Conservation (phyloP, 2,797 vertebrate genomes). For the Nyctalus aviator region DNA sequence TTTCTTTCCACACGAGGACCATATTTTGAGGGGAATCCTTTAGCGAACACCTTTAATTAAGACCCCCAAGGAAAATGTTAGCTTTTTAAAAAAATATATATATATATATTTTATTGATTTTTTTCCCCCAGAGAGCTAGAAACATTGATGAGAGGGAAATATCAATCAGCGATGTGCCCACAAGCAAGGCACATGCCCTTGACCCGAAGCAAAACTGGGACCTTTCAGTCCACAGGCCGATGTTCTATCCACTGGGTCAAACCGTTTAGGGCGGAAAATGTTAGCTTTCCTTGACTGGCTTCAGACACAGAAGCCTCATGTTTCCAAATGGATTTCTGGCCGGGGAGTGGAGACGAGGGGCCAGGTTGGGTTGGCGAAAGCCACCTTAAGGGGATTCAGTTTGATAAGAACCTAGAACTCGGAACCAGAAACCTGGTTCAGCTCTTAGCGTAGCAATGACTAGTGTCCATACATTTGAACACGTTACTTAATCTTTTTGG, state of each 20-base stretch:
- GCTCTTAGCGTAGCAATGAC: neutral
- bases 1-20: neutral
- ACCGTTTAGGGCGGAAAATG: neutral
- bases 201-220: no score
- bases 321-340: neutral
- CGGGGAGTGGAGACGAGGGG: neutral
- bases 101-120: no score
- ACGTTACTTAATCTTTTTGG: neutral
- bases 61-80: neutral
- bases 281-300: neutral
- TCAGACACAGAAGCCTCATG: constrained; percentile 17
- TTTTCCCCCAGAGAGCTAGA: no score
- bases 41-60: constrained; percentile 7
- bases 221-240: no score
- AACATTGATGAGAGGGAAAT: no score
- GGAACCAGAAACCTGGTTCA: neutral
- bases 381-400: neutral
- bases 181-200: no score
- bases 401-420: neutral
- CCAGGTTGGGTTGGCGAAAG: neutral
- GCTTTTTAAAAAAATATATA: neutral
- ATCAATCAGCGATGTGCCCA: no score
- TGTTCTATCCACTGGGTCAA: no score
- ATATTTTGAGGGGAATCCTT: neutral
- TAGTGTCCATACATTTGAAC: neutral